Base-by-base conservation (phyloP, 2,888 invertebrate genomes). In the Agrypnus murinus region DNA sequence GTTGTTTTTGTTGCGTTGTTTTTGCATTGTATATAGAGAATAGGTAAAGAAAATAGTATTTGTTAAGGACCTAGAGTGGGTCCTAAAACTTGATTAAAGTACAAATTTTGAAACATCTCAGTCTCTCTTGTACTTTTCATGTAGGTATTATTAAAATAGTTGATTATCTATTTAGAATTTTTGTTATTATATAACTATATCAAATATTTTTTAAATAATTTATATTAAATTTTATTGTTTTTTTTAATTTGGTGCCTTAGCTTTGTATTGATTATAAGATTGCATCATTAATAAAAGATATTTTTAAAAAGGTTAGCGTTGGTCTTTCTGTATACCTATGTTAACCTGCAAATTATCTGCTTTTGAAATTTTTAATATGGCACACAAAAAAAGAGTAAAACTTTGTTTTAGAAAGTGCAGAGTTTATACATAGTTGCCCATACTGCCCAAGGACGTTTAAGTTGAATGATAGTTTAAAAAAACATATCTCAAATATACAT, bases 401-500 rank as follows among this genome's bases (percentile, higher is more conserved):
- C 36, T 57, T 65, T 65, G 65, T 69, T 58, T 45, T 59, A 69
- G 59, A 65, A 15, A 10, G 10, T 14, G 17, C 7, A 32, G 25
- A 40, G 36, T 68, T 55, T 25, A 14, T 36, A 19, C 50, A 58
- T 19, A 32, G 19, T 55, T 74, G 76, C 59, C 72, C 67, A 36
- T 34, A 57, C 19, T 76, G 76, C 53, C 55, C 63, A 65, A 76
- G 72, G 72, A 34, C 34, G 17, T 76, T 75, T 64, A 69, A 66
- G 59, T 69, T 69, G 62, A 71, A 69, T 9, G 72, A 73, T 62
- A 76, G 75, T 66, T 71, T 76, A 63, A 73, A 69, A 58, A 73
- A 75, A 57, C 75, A 77, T 57, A 58, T 77, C 48, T 65, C 70
- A 17, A 75, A 77, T 62, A 50, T 74, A 19, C 74, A 75, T 50